A percentile compares a stretch with the other conserved stretches of the same genome.
phyloP scores from a whole-genome alignment of 2,113 vertebrate species.

The Prochilodus magdalenae region DNA sequence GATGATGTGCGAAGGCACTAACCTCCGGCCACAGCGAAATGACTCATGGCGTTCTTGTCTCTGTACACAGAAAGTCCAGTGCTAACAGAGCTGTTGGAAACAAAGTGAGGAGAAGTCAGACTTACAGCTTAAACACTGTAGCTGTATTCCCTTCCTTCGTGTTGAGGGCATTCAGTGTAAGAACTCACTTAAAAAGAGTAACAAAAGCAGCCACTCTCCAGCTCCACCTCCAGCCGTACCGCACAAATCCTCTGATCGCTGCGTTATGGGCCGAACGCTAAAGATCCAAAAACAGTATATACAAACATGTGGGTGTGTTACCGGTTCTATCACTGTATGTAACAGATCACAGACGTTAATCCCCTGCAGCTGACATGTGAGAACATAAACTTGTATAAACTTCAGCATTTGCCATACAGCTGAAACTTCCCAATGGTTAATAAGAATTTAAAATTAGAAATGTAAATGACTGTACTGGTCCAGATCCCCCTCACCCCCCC shows the following conservation, averaged over 20 bases:
- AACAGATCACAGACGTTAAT: too few species aligned
- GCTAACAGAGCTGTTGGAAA: constrained; percentile 77
- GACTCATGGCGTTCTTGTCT: constrained; percentile 77
- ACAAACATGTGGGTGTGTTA: too few species aligned
- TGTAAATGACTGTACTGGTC: too few species aligned
- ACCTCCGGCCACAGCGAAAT: constrained; percentile 89
- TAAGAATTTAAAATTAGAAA: too few species aligned
- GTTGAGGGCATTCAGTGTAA: background rate
- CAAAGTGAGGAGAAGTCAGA: background rate
- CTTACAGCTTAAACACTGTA: background rate
- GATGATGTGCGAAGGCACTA: constrained; percentile 59
- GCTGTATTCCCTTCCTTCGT: background rate
- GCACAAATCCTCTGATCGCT: constrained; percentile 86
- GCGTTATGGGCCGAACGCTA: constrained; percentile 88
- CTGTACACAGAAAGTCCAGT: constrained; percentile 83
- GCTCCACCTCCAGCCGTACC: constrained; percentile 94
- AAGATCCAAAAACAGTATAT: constrained; percentile 30
- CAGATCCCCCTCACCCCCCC: too few species aligned
- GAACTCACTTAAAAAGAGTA: constrained; percentile 88
- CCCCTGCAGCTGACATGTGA: too few species aligned
- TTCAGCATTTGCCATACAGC: too few species aligned
- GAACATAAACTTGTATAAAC: too few species aligned
- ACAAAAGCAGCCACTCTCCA: constrained; percentile 89
- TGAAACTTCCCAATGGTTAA: too few species aligned
- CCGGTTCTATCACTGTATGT: too few species aligned